phyloP scores from a whole-genome alignment of 1,140 invertebrate genomes.

The Vanessa tameamea region DNA sequence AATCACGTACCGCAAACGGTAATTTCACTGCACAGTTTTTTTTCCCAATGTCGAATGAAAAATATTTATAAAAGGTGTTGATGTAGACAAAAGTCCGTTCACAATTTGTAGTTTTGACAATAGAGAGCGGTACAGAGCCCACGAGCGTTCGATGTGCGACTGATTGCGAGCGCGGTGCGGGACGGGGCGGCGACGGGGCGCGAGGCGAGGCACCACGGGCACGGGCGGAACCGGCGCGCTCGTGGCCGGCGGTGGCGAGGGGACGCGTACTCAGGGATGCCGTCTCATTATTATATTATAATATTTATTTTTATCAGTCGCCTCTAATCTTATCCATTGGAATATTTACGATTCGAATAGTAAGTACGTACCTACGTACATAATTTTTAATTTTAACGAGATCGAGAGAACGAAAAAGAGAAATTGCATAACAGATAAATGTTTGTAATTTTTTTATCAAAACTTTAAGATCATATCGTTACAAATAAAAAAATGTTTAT shows the following conservation, averaged over 20 bases:
- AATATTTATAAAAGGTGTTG: constrained; percentile 52
- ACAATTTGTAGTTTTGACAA: constrained; percentile 52
- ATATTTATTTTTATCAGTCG: constrained; percentile 22
- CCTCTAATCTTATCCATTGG: constrained; percentile 10
- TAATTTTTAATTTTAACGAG: too few species aligned
- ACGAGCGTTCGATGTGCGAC: constrained; percentile 73
- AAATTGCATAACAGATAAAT: too few species aligned
- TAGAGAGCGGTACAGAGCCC: constrained; percentile 58
- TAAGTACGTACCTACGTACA: too few species aligned
- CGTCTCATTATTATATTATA: constrained; percentile 43
- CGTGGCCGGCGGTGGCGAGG: constrained; percentile 24
- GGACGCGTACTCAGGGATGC: constrained; percentile 52
- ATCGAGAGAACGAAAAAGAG: too few species aligned
- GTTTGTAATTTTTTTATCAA: too few species aligned
- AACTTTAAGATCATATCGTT: too few species aligned
- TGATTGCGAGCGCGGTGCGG: constrained; percentile 52
- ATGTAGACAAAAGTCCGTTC: constrained; percentile 69
- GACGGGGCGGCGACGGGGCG: constrained; percentile 35
- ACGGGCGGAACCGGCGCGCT: constrained; percentile 40
- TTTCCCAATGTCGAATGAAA: constrained; percentile 43
- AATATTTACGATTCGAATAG: background rate
- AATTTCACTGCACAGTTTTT: constrained; percentile 71
- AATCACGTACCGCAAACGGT: constrained; percentile 74
- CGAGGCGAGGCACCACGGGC: constrained; percentile 35
- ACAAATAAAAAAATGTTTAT: too few species aligned